A percentile compares a stretch with the other conserved stretches of the same genome.
Conservation (phyloP, 1,140 invertebrate species). For the Caenorhabditis briggsae region DNA sequence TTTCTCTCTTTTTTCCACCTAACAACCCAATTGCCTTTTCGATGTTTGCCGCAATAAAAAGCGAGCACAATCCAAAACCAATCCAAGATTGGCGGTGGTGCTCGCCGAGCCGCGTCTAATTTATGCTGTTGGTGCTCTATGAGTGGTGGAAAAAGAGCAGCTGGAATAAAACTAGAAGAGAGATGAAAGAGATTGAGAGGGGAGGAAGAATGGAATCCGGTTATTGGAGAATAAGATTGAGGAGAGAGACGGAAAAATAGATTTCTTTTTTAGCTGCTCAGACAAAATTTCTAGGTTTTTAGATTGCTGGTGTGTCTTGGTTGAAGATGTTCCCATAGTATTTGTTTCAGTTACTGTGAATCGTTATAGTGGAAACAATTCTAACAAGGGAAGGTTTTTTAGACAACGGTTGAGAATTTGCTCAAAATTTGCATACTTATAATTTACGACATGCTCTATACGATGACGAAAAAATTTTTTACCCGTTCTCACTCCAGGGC, state of each 20-base stretch:
- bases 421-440: no score
- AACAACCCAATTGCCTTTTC: slow-evolving; percentile 2
- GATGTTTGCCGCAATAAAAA: slow-evolving; percentile 33
- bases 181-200: not conserved
- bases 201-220: slow-evolving; percentile 10
- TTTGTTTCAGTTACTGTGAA: no score
- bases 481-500: no score
- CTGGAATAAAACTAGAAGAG: slow-evolving; percentile 23
- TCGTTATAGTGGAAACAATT: no score
- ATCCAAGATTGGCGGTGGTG: slow-evolving; percentile 23
- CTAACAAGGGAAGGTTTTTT: no score
- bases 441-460: no score
- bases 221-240: not conserved
- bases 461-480: no score
- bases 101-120: slow-evolving; percentile 52
- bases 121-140: not conserved
- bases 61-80: slow-evolving; percentile 25
- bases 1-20: not conserved
- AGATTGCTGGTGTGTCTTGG: no score
- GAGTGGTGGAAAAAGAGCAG: slow-evolving; percentile 7
- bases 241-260: slow-evolving; percentile 1
- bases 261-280: not conserved
- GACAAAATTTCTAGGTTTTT: not conserved
- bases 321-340: no score
- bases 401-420: no score